Base-by-base conservation (phyloP, 2,888 invertebrate species). In the Dynastes hyllus region DNA sequence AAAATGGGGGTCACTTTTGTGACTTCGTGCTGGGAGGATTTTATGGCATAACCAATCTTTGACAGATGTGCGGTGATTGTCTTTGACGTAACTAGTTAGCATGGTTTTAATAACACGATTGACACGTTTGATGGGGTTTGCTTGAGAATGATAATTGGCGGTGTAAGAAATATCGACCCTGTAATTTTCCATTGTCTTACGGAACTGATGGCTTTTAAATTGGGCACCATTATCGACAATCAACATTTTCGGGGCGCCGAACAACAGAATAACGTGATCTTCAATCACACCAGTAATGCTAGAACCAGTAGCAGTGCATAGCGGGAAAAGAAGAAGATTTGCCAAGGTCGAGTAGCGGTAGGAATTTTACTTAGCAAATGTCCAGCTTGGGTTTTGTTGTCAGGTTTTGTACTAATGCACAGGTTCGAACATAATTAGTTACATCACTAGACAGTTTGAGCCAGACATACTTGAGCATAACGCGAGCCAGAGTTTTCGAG, bases 161-260 rank as follows among this genome's bases (percentile, higher is more conserved):
- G 78, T 82, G 45, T 78, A 82, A 4, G n/a, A n/a, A 2, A 77
- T 66, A 16, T 79, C 55, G 9, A 78, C 76, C n/a, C 75, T 37
- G 61, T 82, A 82, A 1, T 69, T 58, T 8, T 40, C n/a, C 13
- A 67, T 29, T 22, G 81, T 37, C 1, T 70, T 61, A 13, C 29
- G 29, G 27, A 82, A 80, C 3, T 40, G 70, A n/a, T 78, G 76
- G 40, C 81, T 78, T 3, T 71, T 51, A 69, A 83, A 83, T 61
- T 80, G 81, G 3, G 50, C 67, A 0, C 82, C 84, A 63, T 84
- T 84, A 61, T 84, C 83, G 3, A 69, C 66, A 8, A 84, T 80
- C 1, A 83, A 32, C 1, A 61, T 75, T 76, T 78, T 32, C 1
- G 83, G 82, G 1, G 73, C 82, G 8, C 83, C 82, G 77, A 78